Evolutionary conservation across 2,113 vertebrate species (phyloP), one percentile per base, ranked within the genome.

Genomic region (Camelus bactrianus): DNA sequence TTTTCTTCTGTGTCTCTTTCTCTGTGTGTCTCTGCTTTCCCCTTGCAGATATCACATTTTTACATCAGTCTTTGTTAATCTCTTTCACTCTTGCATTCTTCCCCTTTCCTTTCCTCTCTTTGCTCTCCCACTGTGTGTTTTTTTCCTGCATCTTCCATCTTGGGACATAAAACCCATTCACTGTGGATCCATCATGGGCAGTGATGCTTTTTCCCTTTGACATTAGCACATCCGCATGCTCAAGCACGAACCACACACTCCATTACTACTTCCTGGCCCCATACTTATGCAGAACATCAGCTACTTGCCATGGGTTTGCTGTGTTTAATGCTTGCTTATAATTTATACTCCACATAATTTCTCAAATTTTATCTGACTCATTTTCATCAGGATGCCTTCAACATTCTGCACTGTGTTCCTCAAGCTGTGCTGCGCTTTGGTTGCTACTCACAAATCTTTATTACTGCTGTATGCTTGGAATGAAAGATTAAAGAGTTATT

Each of bases 321-420:
- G 82, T 94, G 42, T 73, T 96, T 92, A 95, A 91, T 94, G 87
- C 35, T 93, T 91, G 89, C 67, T 97, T 97, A 86, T 92, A 96
- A 97, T 97, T 97, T 98, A 96, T 82, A 86, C 20, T 38, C 86
- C 28, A 87, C 93, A 95, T 94, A 96, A 97, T 93, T 97, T 97
- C n/a, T 93, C 62, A 85, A 93, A 89, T 93, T 88, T 90, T 77
- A 91, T 95, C 83, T 82, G 28, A 89, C 62, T 92, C 32, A 52
- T 48, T 96, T 96, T 97, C 56, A 95, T 93, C 83, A 93, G 89
- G 64, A 92, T 96, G 82, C 69, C 67, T 95, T 91, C 8, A 1
- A 81, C 56, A 93, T 97, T 95, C 96, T 89, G 48, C 91, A 58
- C 90, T 75, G 12, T 93, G 73, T 93, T 93, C 73, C 20, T 92